Conservation (phyloP, 2,113 vertebrate genomes). For the Mellivora capensis region DNA sequence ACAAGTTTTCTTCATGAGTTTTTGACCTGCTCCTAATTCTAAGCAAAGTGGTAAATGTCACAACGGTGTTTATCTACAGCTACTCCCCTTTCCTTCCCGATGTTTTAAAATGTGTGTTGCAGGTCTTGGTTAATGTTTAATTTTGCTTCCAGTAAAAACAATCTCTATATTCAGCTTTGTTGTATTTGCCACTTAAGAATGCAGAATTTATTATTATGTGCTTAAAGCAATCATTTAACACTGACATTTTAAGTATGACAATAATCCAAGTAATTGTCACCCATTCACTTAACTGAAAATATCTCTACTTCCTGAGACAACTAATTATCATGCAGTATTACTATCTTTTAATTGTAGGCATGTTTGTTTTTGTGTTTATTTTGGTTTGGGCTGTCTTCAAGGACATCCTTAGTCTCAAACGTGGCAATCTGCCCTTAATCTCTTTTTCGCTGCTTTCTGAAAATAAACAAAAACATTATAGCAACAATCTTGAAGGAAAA, state of each 20-base stretch:
- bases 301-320: slow-evolving; percentile 76
- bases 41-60: not conserved
- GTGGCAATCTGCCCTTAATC: slow-evolving; percentile 51
- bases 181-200: slow-evolving; percentile 76
- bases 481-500: not conserved
- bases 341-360: slow-evolving; percentile 72
- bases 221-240: slow-evolving; percentile 73
- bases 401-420: slow-evolving; percentile 49
- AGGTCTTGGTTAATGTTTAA: slow-evolving; percentile 8
- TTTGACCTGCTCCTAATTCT: slow-evolving; percentile 1
- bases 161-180: slow-evolving; percentile 54
- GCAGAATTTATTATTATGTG: slow-evolving; percentile 78
- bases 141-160: slow-evolving; percentile 69
- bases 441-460: not conserved
- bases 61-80: not conserved
- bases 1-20: not conserved
- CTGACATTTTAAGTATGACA: slow-evolving; percentile 76
- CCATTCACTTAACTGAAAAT: slow-evolving; percentile 77
- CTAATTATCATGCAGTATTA: slow-evolving; percentile 63
- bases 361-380: slow-evolving; percentile 69
- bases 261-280: slow-evolving; percentile 77
- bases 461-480: slow-evolving; percentile 59
- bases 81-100: slow-evolving; percentile 9
- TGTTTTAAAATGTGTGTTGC: not conserved
- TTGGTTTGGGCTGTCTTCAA: slow-evolving; percentile 61